Evolutionary conservation across 1,140 invertebrate species (phyloP).

Genomic region (Nomia melanderi): DNA sequence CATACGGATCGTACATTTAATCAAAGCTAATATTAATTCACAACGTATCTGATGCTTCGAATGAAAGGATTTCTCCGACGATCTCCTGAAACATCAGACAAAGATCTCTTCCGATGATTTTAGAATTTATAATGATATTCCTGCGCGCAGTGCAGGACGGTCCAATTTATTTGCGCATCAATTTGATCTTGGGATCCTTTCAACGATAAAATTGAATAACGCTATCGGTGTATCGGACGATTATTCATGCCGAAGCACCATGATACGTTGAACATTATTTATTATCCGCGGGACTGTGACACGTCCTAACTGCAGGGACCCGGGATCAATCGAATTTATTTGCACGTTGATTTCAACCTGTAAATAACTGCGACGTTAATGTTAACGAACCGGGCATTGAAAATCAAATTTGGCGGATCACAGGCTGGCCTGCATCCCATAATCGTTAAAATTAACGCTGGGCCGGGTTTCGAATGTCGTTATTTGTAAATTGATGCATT

Average conservation of each 20-base stretch:
- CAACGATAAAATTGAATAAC: conserved; percentile 14
- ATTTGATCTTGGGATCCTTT: background rate
- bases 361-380: conserved; percentile 15
- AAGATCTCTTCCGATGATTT: background rate
- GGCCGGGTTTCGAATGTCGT: conserved; percentile 14
- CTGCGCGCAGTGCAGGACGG: background rate
- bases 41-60: background rate
- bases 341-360: background rate
- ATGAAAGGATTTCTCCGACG: background rate
- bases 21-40: no score
- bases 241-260: background rate
- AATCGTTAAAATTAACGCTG: conserved; percentile 53
- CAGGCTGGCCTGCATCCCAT: background rate
- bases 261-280: conserved; percentile 12
- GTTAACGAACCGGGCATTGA: conserved; percentile 11
- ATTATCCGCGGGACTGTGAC: background rate
- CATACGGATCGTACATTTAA: no score
- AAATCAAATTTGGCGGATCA: conserved; percentile 28
- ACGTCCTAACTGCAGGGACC: background rate
- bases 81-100: background rate
- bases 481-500: conserved; percentile 47
- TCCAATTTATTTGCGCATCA: conserved; percentile 11
- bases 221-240: conserved; percentile 6
- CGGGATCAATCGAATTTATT: conserved; percentile 13
- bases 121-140: background rate